These are phyloP conservation scores for Intellagama lesueurii DNA, from an alignment of 2,797 vertebrate genomes.

Conservation along the genomic window DNA sequence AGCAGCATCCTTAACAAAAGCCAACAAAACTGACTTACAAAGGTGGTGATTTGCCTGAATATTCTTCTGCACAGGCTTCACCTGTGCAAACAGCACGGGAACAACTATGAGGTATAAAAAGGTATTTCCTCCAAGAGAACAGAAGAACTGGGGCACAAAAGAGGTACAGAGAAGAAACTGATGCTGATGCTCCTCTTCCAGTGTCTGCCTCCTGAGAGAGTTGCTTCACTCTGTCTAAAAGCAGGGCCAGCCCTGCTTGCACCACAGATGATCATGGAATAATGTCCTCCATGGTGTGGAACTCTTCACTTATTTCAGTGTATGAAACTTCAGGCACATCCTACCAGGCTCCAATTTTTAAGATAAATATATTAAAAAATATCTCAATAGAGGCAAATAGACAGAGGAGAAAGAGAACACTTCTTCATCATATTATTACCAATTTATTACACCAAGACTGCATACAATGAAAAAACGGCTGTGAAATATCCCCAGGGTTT, in stretches of 20 bases:
- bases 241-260: neutral
- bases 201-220: neutral
- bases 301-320: neutral
- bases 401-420: conserved; percentile 54
- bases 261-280: neutral
- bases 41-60: no score
- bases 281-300: neutral
- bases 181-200: neutral
- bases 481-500: conserved; percentile 47
- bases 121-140: neutral
- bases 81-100: no score
- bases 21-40: no score
- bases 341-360: neutral
- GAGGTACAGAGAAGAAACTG: neutral
- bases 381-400: conserved; percentile 30
- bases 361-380: conserved; percentile 39
- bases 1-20: neutral
- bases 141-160: neutral
- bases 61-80: no score
- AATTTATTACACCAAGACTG: conserved; percentile 69
- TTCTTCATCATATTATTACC: conserved; percentile 70
- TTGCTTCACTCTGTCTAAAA: neutral
- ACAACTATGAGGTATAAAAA: neutral
- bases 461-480: conserved; percentile 57
- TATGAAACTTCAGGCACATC: neutral